phyloP scores from a whole-genome alignment of 2,113 vertebrate species.

The Channa argus region DNA sequence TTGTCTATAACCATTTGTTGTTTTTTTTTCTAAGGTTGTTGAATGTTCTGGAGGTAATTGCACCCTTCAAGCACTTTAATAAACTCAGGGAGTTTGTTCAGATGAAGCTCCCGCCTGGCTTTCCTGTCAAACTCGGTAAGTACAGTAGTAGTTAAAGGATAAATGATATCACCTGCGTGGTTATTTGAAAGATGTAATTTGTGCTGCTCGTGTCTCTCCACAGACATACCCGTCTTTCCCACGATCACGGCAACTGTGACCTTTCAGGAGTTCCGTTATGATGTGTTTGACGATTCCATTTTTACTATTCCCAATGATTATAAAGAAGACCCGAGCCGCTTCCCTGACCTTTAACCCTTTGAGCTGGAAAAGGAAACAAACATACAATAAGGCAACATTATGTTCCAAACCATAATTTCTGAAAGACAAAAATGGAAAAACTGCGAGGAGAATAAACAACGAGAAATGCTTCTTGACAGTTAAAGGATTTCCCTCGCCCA shows the following conservation, averaged over 20 bases:
- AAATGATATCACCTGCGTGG: neutral
- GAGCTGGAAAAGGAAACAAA: neutral
- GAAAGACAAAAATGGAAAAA: neutral
- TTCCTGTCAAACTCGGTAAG: conserved; percentile 98
- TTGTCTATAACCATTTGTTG: neutral
- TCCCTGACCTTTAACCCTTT: conserved; percentile 92
- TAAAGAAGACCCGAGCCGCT: conserved; percentile 97
- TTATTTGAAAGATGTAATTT: neutral
- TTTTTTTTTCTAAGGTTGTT: conserved; percentile 86
- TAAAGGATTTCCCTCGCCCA: neutral
- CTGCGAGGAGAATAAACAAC: neutral
- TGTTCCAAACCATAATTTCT: conserved; percentile 30
- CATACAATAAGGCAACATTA: neutral
- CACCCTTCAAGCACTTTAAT: conserved; percentile 99
- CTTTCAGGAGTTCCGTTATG: conserved; percentile 98
- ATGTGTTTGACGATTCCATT: conserved; percentile 91
- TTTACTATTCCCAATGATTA: conserved; percentile 95
- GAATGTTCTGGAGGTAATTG: conserved; percentile 98
- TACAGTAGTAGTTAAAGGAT: neutral
- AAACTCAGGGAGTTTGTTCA: conserved; percentile 99
- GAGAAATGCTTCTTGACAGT: neutral
- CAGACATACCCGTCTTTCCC: conserved; percentile 98
- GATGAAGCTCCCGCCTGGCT: conserved; percentile 99
- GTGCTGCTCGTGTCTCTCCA: neutral
- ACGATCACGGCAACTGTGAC: conserved; percentile 99